Evolutionary conservation across 2,113 vertebrate species (phyloP).

Genomic region (Dasyurus viverrinus): DNA sequence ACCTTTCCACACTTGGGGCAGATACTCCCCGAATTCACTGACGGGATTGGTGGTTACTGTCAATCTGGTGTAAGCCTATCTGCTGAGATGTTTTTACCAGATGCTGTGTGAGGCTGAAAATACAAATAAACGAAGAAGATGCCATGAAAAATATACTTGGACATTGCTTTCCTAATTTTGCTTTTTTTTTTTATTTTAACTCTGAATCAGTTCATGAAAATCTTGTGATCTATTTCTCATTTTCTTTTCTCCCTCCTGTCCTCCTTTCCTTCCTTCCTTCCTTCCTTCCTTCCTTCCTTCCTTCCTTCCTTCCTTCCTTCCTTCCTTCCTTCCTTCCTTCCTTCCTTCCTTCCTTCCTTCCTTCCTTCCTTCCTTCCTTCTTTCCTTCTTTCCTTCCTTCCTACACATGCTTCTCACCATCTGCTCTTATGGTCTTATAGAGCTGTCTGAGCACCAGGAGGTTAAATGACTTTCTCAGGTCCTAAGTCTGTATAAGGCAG

Average conservation of each 20-base stretch:
- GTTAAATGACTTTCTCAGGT: not conserved
- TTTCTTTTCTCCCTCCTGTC: not conserved
- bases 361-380: no score
- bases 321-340: not conserved
- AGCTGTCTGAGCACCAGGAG: not conserved
- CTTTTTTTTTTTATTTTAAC: not conserved
- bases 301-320: not conserved
- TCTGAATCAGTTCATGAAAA: not conserved
- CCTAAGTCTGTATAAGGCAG: not conserved
- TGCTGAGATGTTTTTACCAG: not conserved
- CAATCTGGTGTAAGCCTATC: not conserved
- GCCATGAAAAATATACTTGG: no score
- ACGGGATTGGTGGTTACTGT: no score
- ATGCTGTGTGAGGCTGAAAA: not conserved
- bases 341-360: not conserved
- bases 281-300: accelerated
- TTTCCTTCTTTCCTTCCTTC: no score
- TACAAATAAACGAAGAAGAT: not conserved
- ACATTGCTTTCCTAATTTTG: not conserved
- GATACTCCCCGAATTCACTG: not conserved
- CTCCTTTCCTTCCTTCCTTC: no score
- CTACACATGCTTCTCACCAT: no score
- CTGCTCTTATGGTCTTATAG: not conserved
- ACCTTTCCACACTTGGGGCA: not conserved
- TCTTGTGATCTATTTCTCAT: not conserved